Conservation (phyloP, 2,113 vertebrate species). For the Ancistrus triradiatus region DNA sequence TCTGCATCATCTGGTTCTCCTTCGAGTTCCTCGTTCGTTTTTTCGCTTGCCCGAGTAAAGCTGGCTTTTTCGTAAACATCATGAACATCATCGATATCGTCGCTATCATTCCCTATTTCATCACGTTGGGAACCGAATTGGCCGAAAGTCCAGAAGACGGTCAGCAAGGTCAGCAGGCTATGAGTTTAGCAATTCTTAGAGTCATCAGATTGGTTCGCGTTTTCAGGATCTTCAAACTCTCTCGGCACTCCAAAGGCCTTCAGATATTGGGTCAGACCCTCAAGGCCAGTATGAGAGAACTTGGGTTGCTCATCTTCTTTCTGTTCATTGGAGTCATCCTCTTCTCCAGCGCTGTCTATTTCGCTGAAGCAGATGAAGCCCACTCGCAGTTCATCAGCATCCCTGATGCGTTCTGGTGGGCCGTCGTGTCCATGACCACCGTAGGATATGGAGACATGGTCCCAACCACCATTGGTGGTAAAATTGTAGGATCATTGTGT, state of each 20-base stretch:
- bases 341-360: constrained; percentile 86
- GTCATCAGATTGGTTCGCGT: too few relatives aligned
- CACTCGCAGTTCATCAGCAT: constrained; percentile 79
- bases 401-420: constrained; percentile 88
- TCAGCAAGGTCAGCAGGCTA: too few relatives aligned
- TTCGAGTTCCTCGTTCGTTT: too few relatives aligned
- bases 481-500: constrained; percentile 84
- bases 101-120: too few relatives aligned
- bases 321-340: constrained; percentile 73
- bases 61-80: too few relatives aligned
- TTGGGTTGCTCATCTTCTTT: constrained; percentile 66
- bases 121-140: too few relatives aligned
- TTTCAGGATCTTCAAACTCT: too few relatives aligned
- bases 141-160: too few relatives aligned
- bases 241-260: constrained; percentile 56
- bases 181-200: too few relatives aligned
- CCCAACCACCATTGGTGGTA: constrained; percentile 79
- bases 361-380: constrained; percentile 78
- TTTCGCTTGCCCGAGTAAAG: too few relatives aligned
- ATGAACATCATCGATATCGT: too few relatives aligned
- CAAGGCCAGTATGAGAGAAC: constrained; percentile 82
- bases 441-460: constrained; percentile 89
- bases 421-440: constrained; percentile 86
- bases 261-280: constrained; percentile 86
- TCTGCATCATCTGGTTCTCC: too few relatives aligned